These are phyloP conservation scores for Deroptyus accipitrinus DNA, from an alignment of 2,113 vertebrate genomes.

Conservation along the genomic window DNA sequence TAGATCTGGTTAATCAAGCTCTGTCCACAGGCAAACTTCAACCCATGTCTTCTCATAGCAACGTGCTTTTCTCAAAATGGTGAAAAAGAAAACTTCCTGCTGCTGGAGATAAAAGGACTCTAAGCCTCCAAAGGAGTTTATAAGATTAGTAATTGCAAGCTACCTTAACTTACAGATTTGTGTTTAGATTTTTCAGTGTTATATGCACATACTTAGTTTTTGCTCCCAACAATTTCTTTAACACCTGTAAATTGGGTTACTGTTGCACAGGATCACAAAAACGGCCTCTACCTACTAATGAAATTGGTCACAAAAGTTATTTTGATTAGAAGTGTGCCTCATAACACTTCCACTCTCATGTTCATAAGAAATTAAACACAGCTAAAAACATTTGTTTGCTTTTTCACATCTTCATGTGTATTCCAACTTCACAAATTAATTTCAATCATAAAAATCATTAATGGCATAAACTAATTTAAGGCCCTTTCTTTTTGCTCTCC, in stretches of 20 bases:
- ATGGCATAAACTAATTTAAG: not conserved
- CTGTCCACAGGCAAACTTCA: slow-evolving; percentile 56
- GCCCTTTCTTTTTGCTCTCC: not conserved
- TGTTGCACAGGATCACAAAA: not conserved
- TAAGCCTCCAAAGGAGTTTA: slow-evolving; percentile 33
- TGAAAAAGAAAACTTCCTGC: slow-evolving; percentile 34
- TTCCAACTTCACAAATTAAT: not conserved
- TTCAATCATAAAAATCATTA: not conserved
- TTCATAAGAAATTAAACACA: not conserved
- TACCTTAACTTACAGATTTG: slow-evolving; percentile 71
- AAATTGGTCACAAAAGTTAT: not conserved
- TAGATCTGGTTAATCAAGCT: slow-evolving; percentile 49
- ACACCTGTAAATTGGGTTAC: not conserved
- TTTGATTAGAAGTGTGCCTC: not conserved
- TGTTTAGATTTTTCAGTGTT: not conserved
- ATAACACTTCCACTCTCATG: not conserved
- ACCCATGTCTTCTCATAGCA: slow-evolving; percentile 35
- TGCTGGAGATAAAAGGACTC: slow-evolving; percentile 37
- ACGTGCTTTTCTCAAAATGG: slow-evolving; percentile 20
- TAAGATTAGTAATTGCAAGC: slow-evolving; percentile 51
- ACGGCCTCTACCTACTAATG: fast-evolving
- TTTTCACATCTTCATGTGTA: not conserved
- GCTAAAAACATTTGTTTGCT: not conserved
- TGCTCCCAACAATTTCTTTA: slow-evolving; percentile 57
- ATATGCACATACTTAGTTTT: slow-evolving; percentile 49